phyloP scores from a whole-genome alignment of 2,113 vertebrate genomes.

The Chaetodon auriga region DNA sequence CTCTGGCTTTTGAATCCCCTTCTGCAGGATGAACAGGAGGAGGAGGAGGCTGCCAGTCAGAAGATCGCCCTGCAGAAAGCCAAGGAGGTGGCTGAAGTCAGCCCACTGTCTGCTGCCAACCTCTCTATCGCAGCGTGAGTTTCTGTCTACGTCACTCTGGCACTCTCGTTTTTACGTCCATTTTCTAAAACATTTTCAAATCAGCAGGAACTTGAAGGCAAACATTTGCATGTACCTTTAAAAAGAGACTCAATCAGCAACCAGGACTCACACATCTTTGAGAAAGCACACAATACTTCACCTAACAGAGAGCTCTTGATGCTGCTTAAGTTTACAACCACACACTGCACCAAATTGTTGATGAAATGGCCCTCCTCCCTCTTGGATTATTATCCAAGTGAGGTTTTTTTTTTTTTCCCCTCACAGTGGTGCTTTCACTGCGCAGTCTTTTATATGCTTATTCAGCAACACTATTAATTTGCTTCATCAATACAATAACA shows the following conservation, averaged over 20 bases:
- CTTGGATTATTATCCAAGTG: too few species aligned
- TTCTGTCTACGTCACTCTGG: conserved; percentile 18
- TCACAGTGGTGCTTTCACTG: not conserved
- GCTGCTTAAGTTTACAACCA: not conserved
- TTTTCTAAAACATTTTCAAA: conserved; percentile 3
- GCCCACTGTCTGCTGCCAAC: conserved; percentile 94
- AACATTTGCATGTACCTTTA: not conserved
- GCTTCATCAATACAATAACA: not conserved
- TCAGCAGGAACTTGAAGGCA: not conserved
- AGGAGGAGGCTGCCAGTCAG: conserved; percentile 94
- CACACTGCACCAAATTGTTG: not conserved
- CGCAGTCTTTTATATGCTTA: not conserved
- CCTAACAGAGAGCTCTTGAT: not conserved
- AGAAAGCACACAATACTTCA: not conserved
- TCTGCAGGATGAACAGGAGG: conserved; percentile 94
- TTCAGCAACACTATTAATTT: not conserved
- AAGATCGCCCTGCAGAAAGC: conserved; percentile 96
- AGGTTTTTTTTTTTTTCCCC: not conserved
- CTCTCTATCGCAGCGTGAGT: conserved; percentile 96
- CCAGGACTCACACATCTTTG: not conserved
- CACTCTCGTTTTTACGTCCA: conserved; percentile 4
- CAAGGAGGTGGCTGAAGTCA: conserved; percentile 98
- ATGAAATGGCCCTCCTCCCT: too few species aligned
- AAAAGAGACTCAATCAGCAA: not conserved
- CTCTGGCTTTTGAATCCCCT: conserved; percentile 26